Conservation (phyloP, 1,140 invertebrate genomes). For the Hypsibius dujardini region DNA sequence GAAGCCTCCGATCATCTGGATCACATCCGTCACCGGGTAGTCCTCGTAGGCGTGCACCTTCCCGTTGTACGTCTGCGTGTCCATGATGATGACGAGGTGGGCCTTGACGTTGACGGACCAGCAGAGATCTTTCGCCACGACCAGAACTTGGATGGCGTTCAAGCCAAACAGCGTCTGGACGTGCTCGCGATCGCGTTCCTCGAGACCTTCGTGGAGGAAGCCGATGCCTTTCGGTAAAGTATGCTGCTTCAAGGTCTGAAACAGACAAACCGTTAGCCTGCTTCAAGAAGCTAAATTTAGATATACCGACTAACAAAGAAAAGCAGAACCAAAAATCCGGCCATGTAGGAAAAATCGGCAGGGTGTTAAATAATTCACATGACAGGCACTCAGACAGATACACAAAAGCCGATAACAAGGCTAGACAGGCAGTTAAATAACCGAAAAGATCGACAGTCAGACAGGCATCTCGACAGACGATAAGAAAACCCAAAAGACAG, state of each 20-base stretch:
- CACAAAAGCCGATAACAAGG: no score
- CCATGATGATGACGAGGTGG: constrained; percentile 88
- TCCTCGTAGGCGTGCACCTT: constrained; percentile 75
- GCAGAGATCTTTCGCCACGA: constrained; percentile 69
- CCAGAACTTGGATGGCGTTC: constrained; percentile 79
- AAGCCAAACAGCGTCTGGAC: constrained; percentile 82
- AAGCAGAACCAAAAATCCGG: no score
- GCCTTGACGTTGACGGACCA: constrained; percentile 73
- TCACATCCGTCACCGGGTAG: constrained; percentile 86
- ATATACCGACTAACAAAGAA: no score
- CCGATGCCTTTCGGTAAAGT: constrained; percentile 80
- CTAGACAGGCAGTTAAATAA: no score
- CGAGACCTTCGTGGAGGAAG: constrained; percentile 86
- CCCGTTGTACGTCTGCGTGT: constrained; percentile 92
- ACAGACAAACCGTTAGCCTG: constrained; percentile 23
- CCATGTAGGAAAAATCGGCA: no score
- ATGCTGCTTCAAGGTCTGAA: constrained; percentile 50
- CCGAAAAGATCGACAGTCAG: no score
- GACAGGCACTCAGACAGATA: no score
- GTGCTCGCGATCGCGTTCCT: constrained; percentile 57
- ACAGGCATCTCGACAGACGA: no score
- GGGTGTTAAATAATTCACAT: no score
- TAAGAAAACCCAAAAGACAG: no score
- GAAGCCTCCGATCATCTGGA: constrained; percentile 80
- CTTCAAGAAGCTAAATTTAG: no score